These are phyloP conservation scores for Dorcus hopei DNA, from an alignment of 2,888 invertebrate species.

Conservation along the genomic window DNA sequence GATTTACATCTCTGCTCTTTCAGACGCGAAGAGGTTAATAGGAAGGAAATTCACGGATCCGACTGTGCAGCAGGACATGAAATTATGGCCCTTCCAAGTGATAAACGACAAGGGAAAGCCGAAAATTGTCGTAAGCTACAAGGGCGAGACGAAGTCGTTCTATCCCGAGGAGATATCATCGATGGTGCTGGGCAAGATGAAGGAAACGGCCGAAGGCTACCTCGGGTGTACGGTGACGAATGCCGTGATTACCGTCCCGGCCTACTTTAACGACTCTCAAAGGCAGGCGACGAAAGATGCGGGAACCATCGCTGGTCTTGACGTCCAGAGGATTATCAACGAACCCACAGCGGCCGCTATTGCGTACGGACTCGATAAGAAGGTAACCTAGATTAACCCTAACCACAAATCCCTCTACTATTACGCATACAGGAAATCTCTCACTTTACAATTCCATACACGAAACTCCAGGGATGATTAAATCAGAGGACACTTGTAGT, in stretches of 20 bases:
- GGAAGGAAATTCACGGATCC: slow-evolving; percentile 62
- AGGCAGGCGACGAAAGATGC: slow-evolving; percentile 68
- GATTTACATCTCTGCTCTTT: background rate
- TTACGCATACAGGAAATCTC: too few species aligned
- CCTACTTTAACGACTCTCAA: slow-evolving; percentile 66
- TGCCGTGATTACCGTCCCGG: slow-evolving; percentile 59
- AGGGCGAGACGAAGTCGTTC: slow-evolving; percentile 48
- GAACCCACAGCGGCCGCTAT: slow-evolving; percentile 67
- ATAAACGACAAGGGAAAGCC: slow-evolving; percentile 51
- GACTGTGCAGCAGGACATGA: slow-evolving; percentile 62
- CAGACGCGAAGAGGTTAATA: slow-evolving; percentile 65
- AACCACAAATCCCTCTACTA: too few species aligned
- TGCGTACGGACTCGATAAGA: slow-evolving; percentile 58
- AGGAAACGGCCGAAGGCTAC: slow-evolving; percentile 52
- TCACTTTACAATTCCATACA: too few species aligned
- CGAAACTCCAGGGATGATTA: too few species aligned
- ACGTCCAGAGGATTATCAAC: slow-evolving; percentile 63
- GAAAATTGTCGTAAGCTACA: slow-evolving; percentile 45
- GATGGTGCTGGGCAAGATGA: slow-evolving; percentile 62
- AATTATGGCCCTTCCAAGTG: slow-evolving; percentile 62
- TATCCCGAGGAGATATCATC: slow-evolving; percentile 54
- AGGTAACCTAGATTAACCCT: slow-evolving; percentile 30
- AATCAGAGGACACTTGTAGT: too few species aligned
- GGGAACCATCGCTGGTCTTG: slow-evolving; percentile 60
- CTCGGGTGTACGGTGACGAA: slow-evolving; percentile 47